A percentile compares a stretch with the other conserved stretches of the same genome.
Evolutionary conservation across 2,797 vertebrate genomes (phyloP).

Genomic region (Protosalanx chinensis): DNA sequence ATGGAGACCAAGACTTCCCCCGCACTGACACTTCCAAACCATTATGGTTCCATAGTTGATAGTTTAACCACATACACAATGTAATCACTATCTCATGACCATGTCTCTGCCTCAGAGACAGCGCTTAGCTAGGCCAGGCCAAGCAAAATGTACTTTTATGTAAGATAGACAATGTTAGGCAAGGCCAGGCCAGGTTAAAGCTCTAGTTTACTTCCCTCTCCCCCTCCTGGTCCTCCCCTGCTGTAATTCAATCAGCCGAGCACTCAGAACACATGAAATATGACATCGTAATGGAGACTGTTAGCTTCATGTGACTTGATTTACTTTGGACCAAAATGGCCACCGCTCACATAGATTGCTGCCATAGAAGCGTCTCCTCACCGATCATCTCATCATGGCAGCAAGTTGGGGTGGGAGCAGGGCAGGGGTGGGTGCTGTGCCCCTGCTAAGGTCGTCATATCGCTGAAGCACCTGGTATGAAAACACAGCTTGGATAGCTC

Average conservation of each 20-base stretch:
- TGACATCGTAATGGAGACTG: conserved; percentile 47
- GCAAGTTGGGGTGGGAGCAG: neutral
- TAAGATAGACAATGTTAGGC: neutral
- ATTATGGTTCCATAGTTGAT: neutral
- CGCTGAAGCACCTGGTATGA: neutral
- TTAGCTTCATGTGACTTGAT: conserved; percentile 44
- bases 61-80: conserved; percentile 7
- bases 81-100: conserved; percentile 56
- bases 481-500: neutral
- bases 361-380: conserved; percentile 1
- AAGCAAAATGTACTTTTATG: conserved; percentile 1
- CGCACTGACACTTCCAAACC: neutral
- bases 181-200: conserved; percentile 13
- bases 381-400: neutral
- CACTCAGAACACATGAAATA: conserved; percentile 53
- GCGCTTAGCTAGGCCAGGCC: conserved; percentile 18
- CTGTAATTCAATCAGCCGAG: conserved; percentile 62
- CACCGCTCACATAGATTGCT: conserved; percentile 17
- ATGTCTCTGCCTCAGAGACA: conserved; percentile 18
- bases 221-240: neutral
- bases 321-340: conserved; percentile 37
- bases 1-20: conserved; percentile 52
- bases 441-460: neutral
- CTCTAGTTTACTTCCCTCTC: neutral
- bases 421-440: neutral